Conservation (phyloP, 2,888 invertebrate species). For the Limnephilus marmoratus region DNA sequence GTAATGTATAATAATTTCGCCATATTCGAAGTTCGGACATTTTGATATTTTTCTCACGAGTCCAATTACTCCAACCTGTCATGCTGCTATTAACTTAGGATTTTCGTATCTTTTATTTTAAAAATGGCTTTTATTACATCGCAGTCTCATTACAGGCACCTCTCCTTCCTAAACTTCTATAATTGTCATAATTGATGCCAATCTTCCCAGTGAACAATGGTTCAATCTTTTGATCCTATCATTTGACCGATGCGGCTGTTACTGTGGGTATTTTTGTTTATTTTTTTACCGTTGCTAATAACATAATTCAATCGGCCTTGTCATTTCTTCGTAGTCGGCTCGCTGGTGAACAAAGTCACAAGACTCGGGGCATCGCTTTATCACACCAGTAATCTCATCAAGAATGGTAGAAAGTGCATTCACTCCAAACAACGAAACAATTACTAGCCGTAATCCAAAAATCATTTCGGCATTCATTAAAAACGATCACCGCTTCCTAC, state of each 20-base stretch:
- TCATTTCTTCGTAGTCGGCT: background rate
- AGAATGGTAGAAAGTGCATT: slow-evolving; percentile 45
- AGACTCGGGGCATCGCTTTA: background rate
- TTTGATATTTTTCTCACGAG: slow-evolving; percentile 33
- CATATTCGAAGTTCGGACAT: background rate
- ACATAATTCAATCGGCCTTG: background rate
- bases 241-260: background rate
- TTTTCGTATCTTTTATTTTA: background rate
- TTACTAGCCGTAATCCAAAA: slow-evolving; percentile 19
- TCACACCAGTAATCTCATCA: background rate
- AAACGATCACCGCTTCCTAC: slow-evolving; percentile 25
- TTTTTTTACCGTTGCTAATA: background rate
- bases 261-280: background rate
- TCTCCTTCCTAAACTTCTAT: background rate
- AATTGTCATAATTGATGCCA: background rate
- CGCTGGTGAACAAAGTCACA: background rate
- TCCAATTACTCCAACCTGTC: slow-evolving; percentile 30
- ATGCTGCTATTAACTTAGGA: background rate
- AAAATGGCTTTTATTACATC: background rate
- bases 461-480: slow-evolving; percentile 41
- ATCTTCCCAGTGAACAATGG: background rate
- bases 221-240: background rate
- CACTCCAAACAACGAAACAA: slow-evolving; percentile 36
- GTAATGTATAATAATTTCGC: background rate
- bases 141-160: background rate